Evolutionary conservation across 2,888 invertebrate genomes (phyloP).

Genomic region (Drosophila bunnanda): DNA sequence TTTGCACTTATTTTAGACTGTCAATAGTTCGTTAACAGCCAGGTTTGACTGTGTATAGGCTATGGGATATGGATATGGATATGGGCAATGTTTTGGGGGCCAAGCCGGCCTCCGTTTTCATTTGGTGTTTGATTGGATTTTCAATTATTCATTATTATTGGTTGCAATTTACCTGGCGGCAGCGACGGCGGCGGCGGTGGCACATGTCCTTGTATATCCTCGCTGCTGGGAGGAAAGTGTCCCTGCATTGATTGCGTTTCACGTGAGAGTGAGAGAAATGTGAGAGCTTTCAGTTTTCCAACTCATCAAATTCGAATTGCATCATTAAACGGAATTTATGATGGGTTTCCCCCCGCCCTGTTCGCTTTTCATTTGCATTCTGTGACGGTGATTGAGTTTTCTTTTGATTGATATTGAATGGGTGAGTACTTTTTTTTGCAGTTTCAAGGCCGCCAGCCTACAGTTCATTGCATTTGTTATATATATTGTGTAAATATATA

Average conservation of each 20-base stretch:
- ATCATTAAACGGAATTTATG: constrained; percentile 83
- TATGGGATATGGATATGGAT: constrained; percentile 33
- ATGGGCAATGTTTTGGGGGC: constrained; percentile 17
- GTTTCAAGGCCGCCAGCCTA: constrained; percentile 13
- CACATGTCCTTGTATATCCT: constrained; percentile 5
- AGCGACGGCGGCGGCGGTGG: constrained; percentile 16
- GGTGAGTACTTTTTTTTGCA: neutral
- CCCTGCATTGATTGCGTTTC: constrained; percentile 73
- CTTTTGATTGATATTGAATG: neutral
- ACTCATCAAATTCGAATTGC: constrained; percentile 80
- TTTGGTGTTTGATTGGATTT: constrained; percentile 85
- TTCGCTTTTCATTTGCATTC: constrained; percentile 28
- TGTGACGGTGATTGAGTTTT: constrained; percentile 15
- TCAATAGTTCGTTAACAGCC: neutral
- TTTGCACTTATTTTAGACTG: neutral
- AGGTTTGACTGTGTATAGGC: neutral
- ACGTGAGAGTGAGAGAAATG: constrained; percentile 10
- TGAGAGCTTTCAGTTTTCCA: constrained; percentile 62
- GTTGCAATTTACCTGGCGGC: constrained; percentile 81
- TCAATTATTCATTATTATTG: constrained; percentile 85
- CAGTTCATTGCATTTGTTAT: constrained; percentile 17
- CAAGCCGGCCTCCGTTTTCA: constrained; percentile 71
- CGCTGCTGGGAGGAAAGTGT: constrained; percentile 45
- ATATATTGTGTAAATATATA: neutral
- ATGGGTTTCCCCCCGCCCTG: constrained; percentile 45